phyloP scores from a whole-genome alignment of 2,113 vertebrate species.

The Paratilapia polleni region DNA sequence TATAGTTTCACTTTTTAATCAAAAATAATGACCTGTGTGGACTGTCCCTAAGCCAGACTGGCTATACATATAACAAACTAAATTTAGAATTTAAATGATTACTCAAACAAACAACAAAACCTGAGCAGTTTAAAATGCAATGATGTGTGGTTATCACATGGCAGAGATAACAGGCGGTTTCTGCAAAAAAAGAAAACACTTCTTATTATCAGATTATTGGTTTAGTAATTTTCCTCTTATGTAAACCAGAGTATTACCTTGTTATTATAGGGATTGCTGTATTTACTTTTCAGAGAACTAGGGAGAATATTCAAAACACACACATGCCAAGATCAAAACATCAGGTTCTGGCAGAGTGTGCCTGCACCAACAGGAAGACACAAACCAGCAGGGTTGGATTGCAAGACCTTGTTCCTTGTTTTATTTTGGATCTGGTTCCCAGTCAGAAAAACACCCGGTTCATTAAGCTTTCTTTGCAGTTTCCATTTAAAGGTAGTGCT shows the following conservation, averaged over 20 bases:
- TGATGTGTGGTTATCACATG: background rate
- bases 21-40: constrained; percentile 13
- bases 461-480: background rate
- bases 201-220: background rate
- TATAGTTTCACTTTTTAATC: background rate
- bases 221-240: background rate
- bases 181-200: background rate
- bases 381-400: background rate
- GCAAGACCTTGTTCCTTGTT: background rate
- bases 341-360: background rate
- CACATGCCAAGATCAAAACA: background rate
- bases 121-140: background rate
- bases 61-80: background rate
- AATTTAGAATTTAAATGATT: background rate
- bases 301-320: background rate
- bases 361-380: background rate
- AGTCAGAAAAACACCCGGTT: background rate
- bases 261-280: background rate
- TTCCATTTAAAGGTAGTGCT: background rate
- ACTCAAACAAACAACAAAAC: background rate
- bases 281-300: background rate
- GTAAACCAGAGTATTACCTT: background rate
- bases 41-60: background rate
- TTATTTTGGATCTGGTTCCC: background rate
- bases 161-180: background rate